phyloP scores from a whole-genome alignment of 2,797 vertebrate genomes.

The Poecilia gillii region DNA sequence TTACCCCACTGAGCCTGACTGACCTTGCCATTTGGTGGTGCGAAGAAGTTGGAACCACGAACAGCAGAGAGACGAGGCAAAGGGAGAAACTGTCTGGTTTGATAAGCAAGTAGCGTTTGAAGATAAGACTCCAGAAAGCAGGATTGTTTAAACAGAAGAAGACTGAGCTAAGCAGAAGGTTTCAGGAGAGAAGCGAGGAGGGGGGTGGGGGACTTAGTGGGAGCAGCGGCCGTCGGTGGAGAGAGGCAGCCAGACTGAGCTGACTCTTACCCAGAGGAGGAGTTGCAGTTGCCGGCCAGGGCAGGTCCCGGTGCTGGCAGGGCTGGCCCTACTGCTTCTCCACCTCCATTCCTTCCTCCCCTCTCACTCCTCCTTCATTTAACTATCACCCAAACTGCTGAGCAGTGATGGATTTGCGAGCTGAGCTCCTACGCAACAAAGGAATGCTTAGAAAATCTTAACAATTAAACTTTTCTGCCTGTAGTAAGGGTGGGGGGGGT shows the following conservation, averaged over 20 bases:
- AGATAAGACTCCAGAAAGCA: slow-evolving; percentile 16
- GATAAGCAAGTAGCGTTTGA: slow-evolving; percentile 36
- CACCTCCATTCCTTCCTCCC: slow-evolving; percentile 76
- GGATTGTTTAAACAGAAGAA: slow-evolving; percentile 21
- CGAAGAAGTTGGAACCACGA: slow-evolving; percentile 66
- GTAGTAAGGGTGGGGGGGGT: slow-evolving; percentile 48
- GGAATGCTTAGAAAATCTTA: slow-evolving; percentile 65
- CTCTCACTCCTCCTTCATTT: slow-evolving; percentile 60
- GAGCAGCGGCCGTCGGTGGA: slow-evolving; percentile 37
- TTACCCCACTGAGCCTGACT: slow-evolving; percentile 78
- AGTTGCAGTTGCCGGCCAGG: slow-evolving; percentile 79
- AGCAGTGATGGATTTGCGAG: slow-evolving; percentile 83
- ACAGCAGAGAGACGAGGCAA: slow-evolving; percentile 43
- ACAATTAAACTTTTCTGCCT: slow-evolving; percentile 50
- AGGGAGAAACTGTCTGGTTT: slow-evolving; percentile 33
- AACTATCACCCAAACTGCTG: slow-evolving; percentile 65
- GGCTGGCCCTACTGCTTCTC: slow-evolving; percentile 83
- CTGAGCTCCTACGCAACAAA: slow-evolving; percentile 62
- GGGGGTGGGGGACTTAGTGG: slow-evolving; percentile 16
- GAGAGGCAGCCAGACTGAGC: slow-evolving; percentile 72
- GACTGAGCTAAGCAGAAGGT: slow-evolving; percentile 21
- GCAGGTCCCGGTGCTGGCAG: slow-evolving; percentile 81
- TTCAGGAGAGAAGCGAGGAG: slow-evolving; percentile 33
- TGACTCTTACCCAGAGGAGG: slow-evolving; percentile 77
- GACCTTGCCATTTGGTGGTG: slow-evolving; percentile 79